Evolutionary conservation across 1,140 invertebrate species (phyloP).

Genomic region (Diachasmimorpha longicaudata): DNA sequence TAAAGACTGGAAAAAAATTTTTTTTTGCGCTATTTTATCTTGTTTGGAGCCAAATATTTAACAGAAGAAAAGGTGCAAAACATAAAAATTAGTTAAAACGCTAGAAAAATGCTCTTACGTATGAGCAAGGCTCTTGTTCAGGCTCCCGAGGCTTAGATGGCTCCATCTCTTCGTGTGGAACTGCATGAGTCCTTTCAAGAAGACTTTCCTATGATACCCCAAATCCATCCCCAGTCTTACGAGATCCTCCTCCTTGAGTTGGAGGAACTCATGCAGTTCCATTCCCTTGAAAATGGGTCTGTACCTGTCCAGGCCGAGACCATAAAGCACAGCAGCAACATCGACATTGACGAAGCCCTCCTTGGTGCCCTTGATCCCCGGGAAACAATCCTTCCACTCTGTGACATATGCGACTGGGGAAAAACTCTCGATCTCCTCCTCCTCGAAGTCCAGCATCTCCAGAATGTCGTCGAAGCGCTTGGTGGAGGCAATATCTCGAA

Average conservation of each 20-base stretch:
- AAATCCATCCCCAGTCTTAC: slow-evolving; percentile 62
- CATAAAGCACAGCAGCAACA: slow-evolving; percentile 56
- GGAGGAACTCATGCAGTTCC: slow-evolving; percentile 63
- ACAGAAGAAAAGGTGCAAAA: background rate
- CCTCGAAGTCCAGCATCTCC: slow-evolving; percentile 11
- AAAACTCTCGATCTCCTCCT: slow-evolving; percentile 19
- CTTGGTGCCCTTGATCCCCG: slow-evolving; percentile 28
- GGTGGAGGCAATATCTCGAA: slow-evolving; percentile 56
- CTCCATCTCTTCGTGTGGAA: slow-evolving; percentile 66
- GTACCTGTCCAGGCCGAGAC: slow-evolving; percentile 65
- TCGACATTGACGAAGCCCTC: slow-evolving; percentile 41
- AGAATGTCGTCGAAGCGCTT: slow-evolving; percentile 54
- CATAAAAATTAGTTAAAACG: background rate
- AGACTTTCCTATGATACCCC: slow-evolving; percentile 62
- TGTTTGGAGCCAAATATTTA: slow-evolving; percentile 12
- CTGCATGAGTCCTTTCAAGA: slow-evolving; percentile 57
- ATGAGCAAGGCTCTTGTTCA: slow-evolving; percentile 32
- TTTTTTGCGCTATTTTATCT: background rate
- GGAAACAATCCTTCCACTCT: slow-evolving; percentile 51
- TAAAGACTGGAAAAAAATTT: slow-evolving; percentile 42
- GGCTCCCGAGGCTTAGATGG: slow-evolving; percentile 39
- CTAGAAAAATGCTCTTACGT: slow-evolving; percentile 28
- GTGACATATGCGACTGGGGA: slow-evolving; percentile 20
- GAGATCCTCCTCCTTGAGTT: slow-evolving; percentile 63
- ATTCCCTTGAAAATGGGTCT: slow-evolving; percentile 55